Conservation (phyloP, 1,140 invertebrate species). For the Drosophila simulans region DNA sequence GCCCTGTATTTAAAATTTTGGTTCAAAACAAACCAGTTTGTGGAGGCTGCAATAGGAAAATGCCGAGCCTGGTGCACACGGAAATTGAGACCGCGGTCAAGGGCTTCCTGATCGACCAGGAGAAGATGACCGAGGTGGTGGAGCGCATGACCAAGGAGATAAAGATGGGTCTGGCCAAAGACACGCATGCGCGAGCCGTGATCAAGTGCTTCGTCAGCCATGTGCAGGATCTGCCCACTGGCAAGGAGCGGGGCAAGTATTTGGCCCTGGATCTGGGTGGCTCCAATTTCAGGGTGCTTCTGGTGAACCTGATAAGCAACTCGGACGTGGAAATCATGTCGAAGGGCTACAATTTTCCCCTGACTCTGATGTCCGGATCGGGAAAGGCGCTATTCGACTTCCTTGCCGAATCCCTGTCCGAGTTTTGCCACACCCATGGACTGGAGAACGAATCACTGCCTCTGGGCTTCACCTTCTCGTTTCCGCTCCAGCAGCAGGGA, state of each 20-base stretch:
- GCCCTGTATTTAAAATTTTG: slow-evolving; percentile 1
- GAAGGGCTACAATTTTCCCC: slow-evolving; percentile 97
- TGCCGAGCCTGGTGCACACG: slow-evolving; percentile 2
- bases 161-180: slow-evolving; percentile 91
- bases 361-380: slow-evolving; percentile 95
- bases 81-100: slow-evolving; percentile 31
- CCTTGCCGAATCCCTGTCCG: slow-evolving; percentile 97
- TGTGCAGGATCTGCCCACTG: slow-evolving; percentile 97
- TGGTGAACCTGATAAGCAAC: slow-evolving; percentile 92
- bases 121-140: slow-evolving; percentile 91
- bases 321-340: slow-evolving; percentile 94
- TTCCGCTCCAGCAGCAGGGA: slow-evolving; percentile 95
- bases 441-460: slow-evolving; percentile 86
- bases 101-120: slow-evolving; percentile 85
- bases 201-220: slow-evolving; percentile 93
- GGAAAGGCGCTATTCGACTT: slow-evolving; percentile 97
- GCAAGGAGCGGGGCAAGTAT: slow-evolving; percentile 97
- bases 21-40: neutral
- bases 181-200: slow-evolving; percentile 90
- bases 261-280: slow-evolving; percentile 99
- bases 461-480: slow-evolving; percentile 99
- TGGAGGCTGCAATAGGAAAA: neutral
- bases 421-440: slow-evolving; percentile 93
- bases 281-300: slow-evolving; percentile 98
- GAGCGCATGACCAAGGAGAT: slow-evolving; percentile 90